These are phyloP conservation scores for Strigops habroptila DNA, from an alignment of 2,113 vertebrate genomes.

Conservation along the genomic window DNA sequence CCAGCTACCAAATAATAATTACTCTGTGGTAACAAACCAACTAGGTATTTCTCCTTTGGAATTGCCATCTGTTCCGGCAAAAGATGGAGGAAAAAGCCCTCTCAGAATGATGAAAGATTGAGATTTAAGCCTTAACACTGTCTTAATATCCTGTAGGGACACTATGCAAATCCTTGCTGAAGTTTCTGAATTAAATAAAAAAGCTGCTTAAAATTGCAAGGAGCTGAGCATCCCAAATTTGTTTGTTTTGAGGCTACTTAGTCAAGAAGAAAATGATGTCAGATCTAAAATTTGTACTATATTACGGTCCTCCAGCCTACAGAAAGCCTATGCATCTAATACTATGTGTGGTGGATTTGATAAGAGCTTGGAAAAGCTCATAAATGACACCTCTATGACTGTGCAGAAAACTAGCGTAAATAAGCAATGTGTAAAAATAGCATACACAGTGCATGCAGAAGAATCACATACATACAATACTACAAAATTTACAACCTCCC, in stretches of 20 bases:
- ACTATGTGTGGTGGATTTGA: too few relatives aligned
- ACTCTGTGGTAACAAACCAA: accelerated
- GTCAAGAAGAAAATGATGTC: background rate
- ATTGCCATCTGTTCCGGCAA: background rate
- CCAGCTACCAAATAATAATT: background rate
- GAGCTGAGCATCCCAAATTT: background rate
- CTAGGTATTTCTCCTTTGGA: background rate
- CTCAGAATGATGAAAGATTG: background rate
- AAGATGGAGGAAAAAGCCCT: background rate
- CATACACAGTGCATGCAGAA: background rate
- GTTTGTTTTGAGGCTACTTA: background rate
- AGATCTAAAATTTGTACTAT: background rate
- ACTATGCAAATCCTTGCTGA: background rate
- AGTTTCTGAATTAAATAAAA: background rate
- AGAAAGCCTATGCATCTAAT: background rate
- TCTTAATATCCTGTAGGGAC: background rate
- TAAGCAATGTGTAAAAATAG: background rate
- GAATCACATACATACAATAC: background rate
- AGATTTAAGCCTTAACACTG: background rate
- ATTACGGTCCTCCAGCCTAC: background rate
- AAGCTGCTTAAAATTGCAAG: background rate
- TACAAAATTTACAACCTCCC: background rate
- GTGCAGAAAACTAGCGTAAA: background rate
- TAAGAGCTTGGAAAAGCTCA: background rate
- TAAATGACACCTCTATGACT: background rate